Evolutionary conservation across 64 coral and sea anemone species (phyloP), one percentile per base, ranked within the genome.

Genomic region (Platygyra sinensis): DNA sequence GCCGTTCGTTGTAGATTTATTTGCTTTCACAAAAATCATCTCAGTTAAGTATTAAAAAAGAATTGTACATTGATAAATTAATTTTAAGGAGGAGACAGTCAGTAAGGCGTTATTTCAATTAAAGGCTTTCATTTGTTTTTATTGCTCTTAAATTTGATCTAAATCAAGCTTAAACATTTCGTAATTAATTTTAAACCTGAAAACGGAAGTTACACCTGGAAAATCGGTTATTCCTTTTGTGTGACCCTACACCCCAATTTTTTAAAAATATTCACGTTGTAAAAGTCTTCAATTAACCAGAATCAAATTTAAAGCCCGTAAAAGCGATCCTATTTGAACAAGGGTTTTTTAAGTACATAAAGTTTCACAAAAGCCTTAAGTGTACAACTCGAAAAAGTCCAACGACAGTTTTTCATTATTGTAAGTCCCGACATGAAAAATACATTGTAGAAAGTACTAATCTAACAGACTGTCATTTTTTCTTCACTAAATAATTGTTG

Each of bases 401-500:
- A 42, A 2, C 74, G 19, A 77, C 36, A 77, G 8, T 20, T 77
- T 77, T 77, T 50, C 15, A 49, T 42, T 77, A 38, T 50, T 50
- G 14, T 42, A 4, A 27, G 25, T 69, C 22, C 5, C 24, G 65
- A 69, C 25, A 77, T n/a, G n/a, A 50, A 77, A 52, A 77, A 36
- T 39, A 36, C 31, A 75, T 75, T 75, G 32, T 39, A 19, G 15
- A 39, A 75, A 20, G 29, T 27, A 28, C 71, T 13, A 33, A 15
- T 73, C 28, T 28, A 73, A 31, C 27, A 42, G 36, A 69, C 19
- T 50, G 4, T 49, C 74, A 49, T 2, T 77, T 77, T 77, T 77
- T 69, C 65, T 69, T 76, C 5, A 76, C 36, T 6, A 25, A 77
- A 77, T 77, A 50, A 77, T 77, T 77, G 32, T 49, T 77, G 74